Base-by-base conservation (phyloP, 2,888 invertebrate species). In the Gari tellinella region DNA sequence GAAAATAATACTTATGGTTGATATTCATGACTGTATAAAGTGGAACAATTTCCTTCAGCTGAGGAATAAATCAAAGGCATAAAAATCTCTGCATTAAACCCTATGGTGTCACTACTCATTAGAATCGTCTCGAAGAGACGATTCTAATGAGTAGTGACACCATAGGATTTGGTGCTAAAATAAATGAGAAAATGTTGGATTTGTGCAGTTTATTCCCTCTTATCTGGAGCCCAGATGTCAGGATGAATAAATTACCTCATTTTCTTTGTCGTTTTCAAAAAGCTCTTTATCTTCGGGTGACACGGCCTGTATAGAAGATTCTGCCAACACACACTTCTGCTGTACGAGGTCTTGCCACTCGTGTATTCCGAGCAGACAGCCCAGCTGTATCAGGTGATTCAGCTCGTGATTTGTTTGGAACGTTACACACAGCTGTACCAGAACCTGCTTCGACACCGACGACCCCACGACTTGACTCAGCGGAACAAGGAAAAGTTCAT, bases 401-500 rank as follows among this genome's bases (percentile, higher is more conserved):
- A 48, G 43, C 48, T 87, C 83, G 1, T 17, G 38, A 31, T 31
- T 31, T 7, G 31, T 31, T 12, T 53, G 17, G 0, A 74, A 61
- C 14, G 70, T 72, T 19, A 60, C 37, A 60, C 88, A 86, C 14
- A 78, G 76, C 25, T 81, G 57, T 19, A 86, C 46, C 5, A 91
- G 80, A 40, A 86, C 69, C 19, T 81, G 76, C 67, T 91, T 90
- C 14, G 89, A 90, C 60, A 86, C 88, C 37, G 86, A 85, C 8
- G 83, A 80, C 2, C 91, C 91, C 21, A 91, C 81, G n/a, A 90
- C 88, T 25, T 88, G 82, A 17, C 87, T 89, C 43, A 91, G 75
- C 0, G 90, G 89, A 37, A 89, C 88, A 46, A 91, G 81, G 60
- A 91, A 88, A 21, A 91, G 87, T 85, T 89, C 84, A 62, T 85